Conservation (phyloP, 2,113 vertebrate genomes). For the Nansenia antarctica region DNA sequence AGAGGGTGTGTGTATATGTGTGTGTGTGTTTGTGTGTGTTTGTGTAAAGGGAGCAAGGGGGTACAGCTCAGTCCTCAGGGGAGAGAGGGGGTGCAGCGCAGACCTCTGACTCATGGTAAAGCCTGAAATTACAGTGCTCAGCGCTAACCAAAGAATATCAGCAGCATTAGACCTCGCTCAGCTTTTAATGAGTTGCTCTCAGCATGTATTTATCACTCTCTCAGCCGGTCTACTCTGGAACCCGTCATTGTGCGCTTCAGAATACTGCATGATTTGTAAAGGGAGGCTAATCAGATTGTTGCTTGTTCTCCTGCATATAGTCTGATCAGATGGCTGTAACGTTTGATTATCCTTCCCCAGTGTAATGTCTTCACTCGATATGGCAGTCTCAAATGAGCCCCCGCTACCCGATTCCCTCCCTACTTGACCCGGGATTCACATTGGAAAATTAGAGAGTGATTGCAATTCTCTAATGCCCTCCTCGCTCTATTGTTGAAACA, state of each 20-base stretch:
- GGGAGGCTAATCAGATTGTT: constrained; percentile 19
- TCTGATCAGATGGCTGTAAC: constrained; percentile 10
- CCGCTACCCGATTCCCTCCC: constrained; percentile 23
- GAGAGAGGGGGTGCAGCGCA: constrained; percentile 41
- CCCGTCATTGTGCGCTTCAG: constrained; percentile 14
- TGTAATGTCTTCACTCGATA: constrained; percentile 27
- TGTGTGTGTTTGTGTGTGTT: constrained; percentile 14
- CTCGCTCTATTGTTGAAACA: constrained; percentile 41
- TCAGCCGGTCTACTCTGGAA: not conserved
- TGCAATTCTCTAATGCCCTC: constrained; percentile 38
- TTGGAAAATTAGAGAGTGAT: constrained; percentile 34
- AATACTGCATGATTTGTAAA: not conserved
- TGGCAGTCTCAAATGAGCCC: constrained; percentile 36
- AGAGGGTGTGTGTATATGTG: constrained; percentile 33
- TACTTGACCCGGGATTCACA: constrained; percentile 31
- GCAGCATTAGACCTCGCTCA: constrained; percentile 23
- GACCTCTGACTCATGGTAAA: constrained; percentile 59
- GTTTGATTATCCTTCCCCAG: constrained; percentile 32
- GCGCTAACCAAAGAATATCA: constrained; percentile 42
- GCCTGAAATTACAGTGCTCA: constrained; percentile 60
- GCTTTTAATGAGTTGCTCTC: constrained; percentile 25
- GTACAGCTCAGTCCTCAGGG: constrained; percentile 21
- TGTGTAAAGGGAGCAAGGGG: constrained; percentile 13
- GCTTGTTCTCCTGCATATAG: constrained; percentile 21
- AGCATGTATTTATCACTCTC: constrained; percentile 9